phyloP scores from a whole-genome alignment of 2,113 vertebrate species.

The Passer montanus region DNA sequence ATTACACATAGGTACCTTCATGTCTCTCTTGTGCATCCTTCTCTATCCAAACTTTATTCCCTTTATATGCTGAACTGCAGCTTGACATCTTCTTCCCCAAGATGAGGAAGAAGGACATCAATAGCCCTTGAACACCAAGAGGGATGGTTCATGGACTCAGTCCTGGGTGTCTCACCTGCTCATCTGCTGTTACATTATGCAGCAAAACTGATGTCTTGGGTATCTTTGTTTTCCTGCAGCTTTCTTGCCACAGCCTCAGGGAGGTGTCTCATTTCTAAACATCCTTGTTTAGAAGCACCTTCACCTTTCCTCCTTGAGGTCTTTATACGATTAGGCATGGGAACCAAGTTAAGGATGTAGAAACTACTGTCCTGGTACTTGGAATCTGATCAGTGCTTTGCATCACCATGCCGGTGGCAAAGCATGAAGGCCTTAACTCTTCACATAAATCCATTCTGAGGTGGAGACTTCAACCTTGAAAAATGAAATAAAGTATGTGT shows the following conservation, averaged over 20 bases:
- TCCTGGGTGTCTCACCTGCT: background rate
- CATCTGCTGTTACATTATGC: background rate
- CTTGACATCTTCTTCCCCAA: background rate
- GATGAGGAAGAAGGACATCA: background rate
- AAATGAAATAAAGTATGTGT: background rate
- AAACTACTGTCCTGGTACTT: background rate
- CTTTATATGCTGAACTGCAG: background rate
- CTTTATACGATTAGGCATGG: background rate
- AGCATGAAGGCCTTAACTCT: background rate
- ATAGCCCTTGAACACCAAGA: background rate
- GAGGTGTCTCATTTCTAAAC: background rate
- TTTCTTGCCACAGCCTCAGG: background rate
- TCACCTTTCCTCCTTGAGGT: background rate
- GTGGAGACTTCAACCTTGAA: background rate
- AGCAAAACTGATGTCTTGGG: background rate
- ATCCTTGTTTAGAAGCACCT: background rate
- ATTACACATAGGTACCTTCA: background rate
- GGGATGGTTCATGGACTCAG: background rate
- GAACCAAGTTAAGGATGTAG: background rate
- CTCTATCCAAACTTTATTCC: background rate
- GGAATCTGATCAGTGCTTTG: background rate
- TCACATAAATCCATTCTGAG: background rate
- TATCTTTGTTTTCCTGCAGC: background rate
- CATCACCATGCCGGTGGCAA: background rate
- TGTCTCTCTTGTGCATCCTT: background rate